Percentiles rank a stretch among this genome's conserved stretches.
Evolutionary conservation across 2,113 vertebrate species (phyloP).

Genomic region (Oenanthe melanoleuca): DNA sequence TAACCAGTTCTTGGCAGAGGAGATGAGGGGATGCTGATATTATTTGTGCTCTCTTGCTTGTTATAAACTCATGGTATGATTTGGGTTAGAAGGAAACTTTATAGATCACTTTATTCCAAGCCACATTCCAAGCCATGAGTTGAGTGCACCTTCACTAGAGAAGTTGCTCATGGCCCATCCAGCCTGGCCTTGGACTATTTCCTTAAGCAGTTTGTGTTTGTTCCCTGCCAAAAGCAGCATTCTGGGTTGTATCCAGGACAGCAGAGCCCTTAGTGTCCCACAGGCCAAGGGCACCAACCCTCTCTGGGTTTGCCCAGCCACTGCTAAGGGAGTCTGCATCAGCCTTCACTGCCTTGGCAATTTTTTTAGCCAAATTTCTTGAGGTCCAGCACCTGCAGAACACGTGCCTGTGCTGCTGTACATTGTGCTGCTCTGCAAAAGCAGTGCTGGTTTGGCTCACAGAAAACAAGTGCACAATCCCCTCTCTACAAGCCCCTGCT

Average conservation of each 20-base stretch:
- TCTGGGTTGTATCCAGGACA: background rate
- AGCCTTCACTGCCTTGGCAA: background rate
- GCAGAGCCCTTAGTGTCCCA: background rate
- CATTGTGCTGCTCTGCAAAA: fast-evolving
- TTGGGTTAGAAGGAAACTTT: background rate
- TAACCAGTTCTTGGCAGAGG: background rate
- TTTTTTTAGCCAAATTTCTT: background rate
- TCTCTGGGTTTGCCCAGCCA: background rate
- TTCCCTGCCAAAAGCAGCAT: background rate
- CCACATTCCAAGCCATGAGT: fast-evolving
- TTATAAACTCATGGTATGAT: background rate
- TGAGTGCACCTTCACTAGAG: background rate
- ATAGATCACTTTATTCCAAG: background rate
- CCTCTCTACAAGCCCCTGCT: fast-evolving
- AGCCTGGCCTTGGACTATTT: background rate
- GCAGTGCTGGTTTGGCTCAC: fast-evolving
- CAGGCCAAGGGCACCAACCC: background rate
- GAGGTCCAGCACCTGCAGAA: background rate
- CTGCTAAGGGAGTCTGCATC: fast-evolving
- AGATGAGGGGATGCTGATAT: background rate
- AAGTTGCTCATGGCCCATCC: background rate
- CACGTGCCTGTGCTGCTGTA: fast-evolving
- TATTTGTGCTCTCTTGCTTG: background rate
- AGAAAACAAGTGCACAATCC: fast-evolving
- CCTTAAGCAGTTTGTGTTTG: background rate